Conservation (phyloP, 2,113 vertebrate species). For the Grammomys dolichurus region DNA sequence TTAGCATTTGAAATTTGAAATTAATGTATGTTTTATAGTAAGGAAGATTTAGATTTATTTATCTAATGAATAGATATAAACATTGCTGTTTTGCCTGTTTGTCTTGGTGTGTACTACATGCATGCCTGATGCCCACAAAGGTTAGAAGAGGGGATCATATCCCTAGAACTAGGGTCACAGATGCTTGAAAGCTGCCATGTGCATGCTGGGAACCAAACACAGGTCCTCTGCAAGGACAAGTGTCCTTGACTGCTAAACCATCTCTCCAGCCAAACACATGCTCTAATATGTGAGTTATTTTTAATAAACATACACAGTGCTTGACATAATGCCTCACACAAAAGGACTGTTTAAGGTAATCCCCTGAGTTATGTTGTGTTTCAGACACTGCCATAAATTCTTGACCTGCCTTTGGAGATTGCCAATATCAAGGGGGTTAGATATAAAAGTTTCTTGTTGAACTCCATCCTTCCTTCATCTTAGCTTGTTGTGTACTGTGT, state of each 20-base stretch:
- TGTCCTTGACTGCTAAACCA: not conserved
- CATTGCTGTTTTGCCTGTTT: not conserved
- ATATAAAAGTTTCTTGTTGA: not conserved
- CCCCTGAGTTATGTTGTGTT: not conserved
- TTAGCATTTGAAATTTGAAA: not conserved
- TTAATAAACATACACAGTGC: not conserved
- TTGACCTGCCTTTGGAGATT: not conserved
- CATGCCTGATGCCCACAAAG: not conserved
- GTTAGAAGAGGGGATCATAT: not conserved
- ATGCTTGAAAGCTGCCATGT: not conserved
- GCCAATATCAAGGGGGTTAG: not conserved
- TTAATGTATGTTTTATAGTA: not conserved
- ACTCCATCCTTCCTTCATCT: not conserved
- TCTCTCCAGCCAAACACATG: not conserved
- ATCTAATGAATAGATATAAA: not conserved
- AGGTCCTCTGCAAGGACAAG: not conserved
- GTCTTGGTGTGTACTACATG: not conserved
- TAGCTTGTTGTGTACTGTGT: not conserved
- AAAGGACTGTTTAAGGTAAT: constrained; percentile 27
- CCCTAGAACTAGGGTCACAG: not conserved
- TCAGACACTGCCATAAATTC: not conserved
- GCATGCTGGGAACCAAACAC: not conserved
- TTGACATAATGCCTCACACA: not conserved
- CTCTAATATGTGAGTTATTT: constrained; percentile 34
- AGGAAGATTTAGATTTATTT: not conserved